phyloP scores from a whole-genome alignment of 2,888 invertebrate genomes.

The Hypsopygia costalis region DNA sequence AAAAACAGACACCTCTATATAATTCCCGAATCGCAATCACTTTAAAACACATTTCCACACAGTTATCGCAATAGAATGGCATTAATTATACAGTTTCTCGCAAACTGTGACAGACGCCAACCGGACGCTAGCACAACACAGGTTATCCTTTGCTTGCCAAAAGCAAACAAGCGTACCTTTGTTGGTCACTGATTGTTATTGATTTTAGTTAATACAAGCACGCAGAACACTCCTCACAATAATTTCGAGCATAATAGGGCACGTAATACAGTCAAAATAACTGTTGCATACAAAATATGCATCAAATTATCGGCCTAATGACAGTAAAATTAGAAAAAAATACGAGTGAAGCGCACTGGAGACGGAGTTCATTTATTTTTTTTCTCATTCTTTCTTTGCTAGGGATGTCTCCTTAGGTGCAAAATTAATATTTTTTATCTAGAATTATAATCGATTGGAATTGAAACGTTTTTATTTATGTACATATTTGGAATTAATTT shows the following conservation, averaged over 20 bases:
- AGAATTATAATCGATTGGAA: too few species aligned
- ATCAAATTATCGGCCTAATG: constrained; percentile 75
- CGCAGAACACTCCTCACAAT: constrained; percentile 61
- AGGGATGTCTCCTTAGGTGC: constrained; percentile 15
- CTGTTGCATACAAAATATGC: constrained; percentile 78
- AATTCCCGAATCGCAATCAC: constrained; percentile 30
- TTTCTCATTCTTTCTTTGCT: constrained; percentile 55
- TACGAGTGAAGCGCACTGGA: constrained; percentile 67
- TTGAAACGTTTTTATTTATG: too few species aligned
- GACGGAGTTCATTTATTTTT: constrained; percentile 64
- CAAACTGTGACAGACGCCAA: constrained; percentile 76
- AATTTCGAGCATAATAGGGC: constrained; percentile 71
- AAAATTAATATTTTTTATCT: not conserved
- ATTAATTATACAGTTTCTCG: constrained; percentile 51
- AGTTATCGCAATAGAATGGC: constrained; percentile 37
- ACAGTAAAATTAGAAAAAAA: constrained; percentile 80
- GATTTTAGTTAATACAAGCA: constrained; percentile 77
- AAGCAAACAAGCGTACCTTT: constrained; percentile 81
- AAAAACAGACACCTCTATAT: constrained; percentile 58
- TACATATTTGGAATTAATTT: too few species aligned
- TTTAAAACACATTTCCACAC: constrained; percentile 41
- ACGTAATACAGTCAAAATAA: constrained; percentile 67
- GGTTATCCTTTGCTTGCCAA: constrained; percentile 72
- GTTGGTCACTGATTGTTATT: constrained; percentile 79
- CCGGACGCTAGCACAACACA: constrained; percentile 79